phyloP scores from a whole-genome alignment of 2,797 vertebrate genomes.

The Sitta carolinensis region DNA sequence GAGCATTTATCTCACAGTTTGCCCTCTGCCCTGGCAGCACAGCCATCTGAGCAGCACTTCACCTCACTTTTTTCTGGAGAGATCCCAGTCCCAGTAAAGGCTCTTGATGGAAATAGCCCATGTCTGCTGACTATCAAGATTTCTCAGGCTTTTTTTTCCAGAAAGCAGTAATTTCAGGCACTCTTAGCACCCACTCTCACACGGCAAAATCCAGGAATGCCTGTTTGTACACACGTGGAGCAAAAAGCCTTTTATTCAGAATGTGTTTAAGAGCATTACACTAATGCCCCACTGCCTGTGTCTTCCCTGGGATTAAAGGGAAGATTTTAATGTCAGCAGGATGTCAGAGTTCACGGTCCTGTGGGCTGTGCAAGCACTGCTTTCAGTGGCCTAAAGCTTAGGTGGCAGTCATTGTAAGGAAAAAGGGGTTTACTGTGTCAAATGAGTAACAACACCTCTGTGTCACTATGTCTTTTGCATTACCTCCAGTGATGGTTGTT shows the following conservation, averaged over 20 bases:
- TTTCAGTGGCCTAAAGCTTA: not conserved
- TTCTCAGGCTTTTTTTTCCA: not conserved
- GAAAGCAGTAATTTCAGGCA: not conserved
- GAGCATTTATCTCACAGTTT: constrained; percentile 58
- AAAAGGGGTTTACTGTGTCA: not conserved
- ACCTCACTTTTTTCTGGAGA: not conserved
- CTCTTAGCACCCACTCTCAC: accelerated
- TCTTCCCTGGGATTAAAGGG: not conserved
- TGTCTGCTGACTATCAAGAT: not conserved
- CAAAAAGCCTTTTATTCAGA: not conserved
- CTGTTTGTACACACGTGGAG: not conserved
- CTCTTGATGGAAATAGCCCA: not conserved
- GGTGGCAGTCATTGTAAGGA: not conserved
- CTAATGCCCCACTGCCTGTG: not conserved
- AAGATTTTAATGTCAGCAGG: too few relatives aligned
- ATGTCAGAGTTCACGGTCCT: not conserved
- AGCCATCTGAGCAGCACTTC: not conserved
- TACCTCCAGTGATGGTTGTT: not conserved
- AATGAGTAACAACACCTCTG: not conserved
- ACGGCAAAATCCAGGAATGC: not conserved
- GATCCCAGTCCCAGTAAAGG: not conserved
- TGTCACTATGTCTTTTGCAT: accelerated
- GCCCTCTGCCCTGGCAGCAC: constrained; percentile 52
- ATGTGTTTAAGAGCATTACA: not conserved
- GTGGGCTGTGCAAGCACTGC: not conserved